These are phyloP conservation scores for Actias luna DNA, from an alignment of 2,888 invertebrate species.

Conservation along the genomic window DNA sequence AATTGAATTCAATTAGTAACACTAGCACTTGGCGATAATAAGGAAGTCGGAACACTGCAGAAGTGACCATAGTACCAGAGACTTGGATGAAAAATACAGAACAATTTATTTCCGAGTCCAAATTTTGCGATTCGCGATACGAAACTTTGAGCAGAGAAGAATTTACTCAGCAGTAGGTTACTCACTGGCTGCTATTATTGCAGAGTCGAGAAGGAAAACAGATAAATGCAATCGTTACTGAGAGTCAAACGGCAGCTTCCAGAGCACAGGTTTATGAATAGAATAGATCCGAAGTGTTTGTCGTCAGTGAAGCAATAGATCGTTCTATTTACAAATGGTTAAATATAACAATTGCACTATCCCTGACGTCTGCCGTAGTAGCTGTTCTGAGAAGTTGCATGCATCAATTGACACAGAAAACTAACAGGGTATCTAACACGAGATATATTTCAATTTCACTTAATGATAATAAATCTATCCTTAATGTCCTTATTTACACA, in stretches of 20 bases:
- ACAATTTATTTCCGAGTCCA: too few relatives aligned
- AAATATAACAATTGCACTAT: conserved; percentile 40
- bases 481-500: neutral
- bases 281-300: conserved; percentile 32
- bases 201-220: neutral
- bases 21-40: too few relatives aligned
- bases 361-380: conserved; percentile 34
- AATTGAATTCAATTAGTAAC: too few relatives aligned
- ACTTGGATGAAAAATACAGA: too few relatives aligned
- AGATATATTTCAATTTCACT: neutral
- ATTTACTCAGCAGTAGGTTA: too few relatives aligned
- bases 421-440: neutral
- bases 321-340: conserved; percentile 45
- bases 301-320: conserved; percentile 49
- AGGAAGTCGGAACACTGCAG: too few relatives aligned
- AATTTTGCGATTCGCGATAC: too few relatives aligned
- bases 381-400: conserved; percentile 8
- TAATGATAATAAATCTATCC: neutral
- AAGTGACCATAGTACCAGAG: too few relatives aligned
- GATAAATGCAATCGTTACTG: neutral
- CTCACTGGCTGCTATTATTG: too few relatives aligned
- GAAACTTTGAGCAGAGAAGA: too few relatives aligned
- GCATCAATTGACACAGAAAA: conserved; percentile 18
- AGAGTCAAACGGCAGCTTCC: conserved; percentile 12
- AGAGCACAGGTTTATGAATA: conserved; percentile 18